Evolutionary conservation across 2,888 invertebrate genomes (phyloP), one percentile per base, ranked within the genome.

Genomic region (Antheraea assamensis): DNA sequence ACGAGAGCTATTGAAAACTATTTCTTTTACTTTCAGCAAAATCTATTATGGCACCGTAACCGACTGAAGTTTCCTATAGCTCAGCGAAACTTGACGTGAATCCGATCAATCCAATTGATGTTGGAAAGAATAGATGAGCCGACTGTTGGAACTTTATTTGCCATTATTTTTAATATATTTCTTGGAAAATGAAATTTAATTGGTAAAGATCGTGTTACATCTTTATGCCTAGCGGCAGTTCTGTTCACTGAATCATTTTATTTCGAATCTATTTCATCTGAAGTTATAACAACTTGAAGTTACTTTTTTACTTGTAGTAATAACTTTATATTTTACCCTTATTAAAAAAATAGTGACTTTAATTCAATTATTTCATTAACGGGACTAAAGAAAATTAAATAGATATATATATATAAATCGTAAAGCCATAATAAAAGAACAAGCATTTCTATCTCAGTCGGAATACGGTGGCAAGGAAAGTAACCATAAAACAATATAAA

Each of bases 401-500:
- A 13, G 10, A 58, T 58, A 24, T n/a, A 19, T 55, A 21, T 4
- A 55, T 21, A 21, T n/a, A 55, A 19, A 19, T 55, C 10, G 42
- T 42, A 42, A 42, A 42, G 42, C 13, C 42, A 42, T 42, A 10
- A 5, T n/a, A 55, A n/a, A 86, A 90, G 84, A 83, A 87, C 85
- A 85, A 85, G 84, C 86, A 88, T 90, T 87, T 88, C 85, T 82
- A 86, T 83, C 81, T 83, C 81, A 83, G 80, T 81, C 84, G 80
- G 87, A 83, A 84, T 85, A 83, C 83, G 81, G 85, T 83, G 86
- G 87, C 83, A 85, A 87, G 87, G 88, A 90, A 90, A 89, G 89
- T 85, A 87, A 88, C 90, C 90, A 91, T 92, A 92, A 91, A 92
- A 91, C 91, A 90, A 90, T 91, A 91, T 90, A 90, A 91, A 92